Conservation (phyloP, 2,113 vertebrate species). For the Blennius ocellaris region DNA sequence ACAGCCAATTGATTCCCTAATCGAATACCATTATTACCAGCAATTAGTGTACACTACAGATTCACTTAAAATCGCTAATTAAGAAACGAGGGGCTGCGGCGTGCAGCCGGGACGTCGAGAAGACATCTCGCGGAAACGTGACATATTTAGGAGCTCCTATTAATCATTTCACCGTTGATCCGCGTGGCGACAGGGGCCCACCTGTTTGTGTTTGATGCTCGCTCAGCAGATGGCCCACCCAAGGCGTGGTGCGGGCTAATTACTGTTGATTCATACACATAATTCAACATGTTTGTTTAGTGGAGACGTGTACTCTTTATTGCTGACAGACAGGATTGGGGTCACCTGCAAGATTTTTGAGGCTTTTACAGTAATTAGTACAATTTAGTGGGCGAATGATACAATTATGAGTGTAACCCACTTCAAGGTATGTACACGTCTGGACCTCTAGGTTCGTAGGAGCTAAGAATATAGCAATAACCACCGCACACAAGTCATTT, state of each 20-base stretch:
- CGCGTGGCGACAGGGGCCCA: constrained; percentile 52
- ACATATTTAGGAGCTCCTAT: constrained; percentile 44
- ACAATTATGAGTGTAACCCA: too few species aligned
- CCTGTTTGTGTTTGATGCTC: constrained; percentile 66
- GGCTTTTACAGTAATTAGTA: constrained; percentile 10
- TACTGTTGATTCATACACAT: constrained; percentile 71
- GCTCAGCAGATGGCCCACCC: constrained; percentile 71
- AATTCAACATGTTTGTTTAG: constrained; percentile 51
- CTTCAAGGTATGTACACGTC: too few species aligned
- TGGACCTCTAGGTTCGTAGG: too few species aligned
- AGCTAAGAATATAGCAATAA: too few species aligned
- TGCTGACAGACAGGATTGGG: constrained; percentile 20
- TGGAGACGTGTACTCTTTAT: constrained; percentile 45
- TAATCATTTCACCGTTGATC: constrained; percentile 50
- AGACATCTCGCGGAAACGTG: background rate
- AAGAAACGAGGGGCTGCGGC: constrained; percentile 44
- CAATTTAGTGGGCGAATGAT: background rate
- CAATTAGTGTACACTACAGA: constrained; percentile 74
- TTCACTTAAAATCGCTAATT: constrained; percentile 73
- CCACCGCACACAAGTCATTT: too few species aligned
- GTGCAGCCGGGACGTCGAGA: background rate
- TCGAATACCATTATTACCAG: constrained; percentile 77
- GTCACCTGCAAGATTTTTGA: constrained; percentile 8
- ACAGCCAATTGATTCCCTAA: constrained; percentile 78
- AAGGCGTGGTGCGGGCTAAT: constrained; percentile 60